These are phyloP conservation scores for Drosophila sturtevanti DNA, from an alignment of 1,140 invertebrate species.

Conservation along the genomic window DNA sequence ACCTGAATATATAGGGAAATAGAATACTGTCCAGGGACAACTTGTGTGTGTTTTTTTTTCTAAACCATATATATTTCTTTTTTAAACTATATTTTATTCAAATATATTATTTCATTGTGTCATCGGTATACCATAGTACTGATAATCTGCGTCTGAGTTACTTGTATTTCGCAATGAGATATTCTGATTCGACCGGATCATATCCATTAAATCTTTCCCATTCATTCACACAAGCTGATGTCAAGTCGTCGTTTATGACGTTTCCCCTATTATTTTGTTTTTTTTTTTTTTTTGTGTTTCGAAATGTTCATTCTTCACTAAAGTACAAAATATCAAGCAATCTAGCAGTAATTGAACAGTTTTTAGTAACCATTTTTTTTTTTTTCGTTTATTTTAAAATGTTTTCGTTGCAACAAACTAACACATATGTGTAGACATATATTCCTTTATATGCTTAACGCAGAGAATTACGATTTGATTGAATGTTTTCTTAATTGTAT, in stretches of 20 bases:
- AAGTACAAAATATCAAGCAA: slow-evolving; percentile 75
- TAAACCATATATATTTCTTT: background rate
- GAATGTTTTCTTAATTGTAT: slow-evolving; percentile 36
- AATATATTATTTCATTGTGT: background rate
- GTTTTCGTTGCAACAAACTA: slow-evolving; percentile 25
- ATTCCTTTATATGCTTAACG: slow-evolving; percentile 18
- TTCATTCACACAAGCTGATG: too few species aligned
- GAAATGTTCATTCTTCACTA: slow-evolving; percentile 69
- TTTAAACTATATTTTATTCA: slow-evolving; percentile 3
- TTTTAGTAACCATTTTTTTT: slow-evolving; percentile 12
- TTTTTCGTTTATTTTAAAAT: slow-evolving; percentile 19
- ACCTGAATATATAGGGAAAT: slow-evolving; percentile 1
- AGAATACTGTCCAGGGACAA: background rate
- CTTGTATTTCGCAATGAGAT: background rate
- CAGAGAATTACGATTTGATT: slow-evolving; percentile 30
- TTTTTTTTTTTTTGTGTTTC: background rate
- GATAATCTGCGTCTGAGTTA: slow-evolving; percentile 19
- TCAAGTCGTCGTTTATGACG: background rate
- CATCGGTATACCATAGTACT: background rate
- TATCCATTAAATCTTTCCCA: too few species aligned
- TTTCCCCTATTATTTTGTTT: background rate
- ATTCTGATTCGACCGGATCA: too few species aligned
- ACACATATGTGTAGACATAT: background rate
- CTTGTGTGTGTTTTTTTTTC: background rate
- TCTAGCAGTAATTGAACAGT: slow-evolving; percentile 62